phyloP scores from a whole-genome alignment of 2,888 invertebrate species.

The Drosophila mimetica region DNA sequence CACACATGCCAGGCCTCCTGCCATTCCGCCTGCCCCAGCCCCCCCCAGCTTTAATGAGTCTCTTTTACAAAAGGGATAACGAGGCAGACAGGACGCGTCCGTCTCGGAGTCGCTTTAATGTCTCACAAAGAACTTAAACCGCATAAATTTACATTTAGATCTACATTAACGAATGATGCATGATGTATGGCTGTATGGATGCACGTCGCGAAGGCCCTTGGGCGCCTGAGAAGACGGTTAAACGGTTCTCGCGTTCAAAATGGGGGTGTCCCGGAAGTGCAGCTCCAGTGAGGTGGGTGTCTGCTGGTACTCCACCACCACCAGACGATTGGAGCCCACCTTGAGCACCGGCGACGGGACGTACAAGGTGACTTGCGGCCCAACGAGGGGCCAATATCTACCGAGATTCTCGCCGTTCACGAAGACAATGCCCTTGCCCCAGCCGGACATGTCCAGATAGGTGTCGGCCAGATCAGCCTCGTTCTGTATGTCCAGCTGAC shows the following conservation, averaged over 20 bases:
- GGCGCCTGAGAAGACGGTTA: too few species aligned
- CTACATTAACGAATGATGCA: conserved; percentile 45
- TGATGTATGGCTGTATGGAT: conserved; percentile 30
- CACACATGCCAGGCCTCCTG: conserved; percentile 49
- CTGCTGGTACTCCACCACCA: conserved; percentile 87
- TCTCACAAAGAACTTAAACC: conserved; percentile 54
- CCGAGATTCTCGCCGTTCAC: conserved; percentile 95
- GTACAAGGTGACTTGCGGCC: conserved; percentile 93
- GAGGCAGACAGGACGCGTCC: conserved; percentile 40
- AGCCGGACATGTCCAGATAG: conserved; percentile 90
- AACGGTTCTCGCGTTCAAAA: conserved; percentile 71
- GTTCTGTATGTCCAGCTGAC: conserved; percentile 74
- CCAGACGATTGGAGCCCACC: conserved; percentile 85
- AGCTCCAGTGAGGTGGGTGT: conserved; percentile 82
- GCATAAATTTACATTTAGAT: conserved; percentile 53
- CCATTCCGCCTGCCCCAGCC: neutral
- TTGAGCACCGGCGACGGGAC: conserved; percentile 91
- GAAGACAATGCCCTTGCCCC: conserved; percentile 94
- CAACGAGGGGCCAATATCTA: conserved; percentile 91
- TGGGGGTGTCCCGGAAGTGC: conserved; percentile 83
- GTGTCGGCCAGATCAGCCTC: conserved; percentile 88
- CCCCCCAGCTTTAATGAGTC: conserved; percentile 59
- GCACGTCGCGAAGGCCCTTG: conserved; percentile 9
- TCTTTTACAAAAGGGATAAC: conserved; percentile 56
- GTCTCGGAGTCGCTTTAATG: conserved; percentile 60